Conservation (phyloP, 1,140 invertebrate genomes). For the Calosoma granatense region DNA sequence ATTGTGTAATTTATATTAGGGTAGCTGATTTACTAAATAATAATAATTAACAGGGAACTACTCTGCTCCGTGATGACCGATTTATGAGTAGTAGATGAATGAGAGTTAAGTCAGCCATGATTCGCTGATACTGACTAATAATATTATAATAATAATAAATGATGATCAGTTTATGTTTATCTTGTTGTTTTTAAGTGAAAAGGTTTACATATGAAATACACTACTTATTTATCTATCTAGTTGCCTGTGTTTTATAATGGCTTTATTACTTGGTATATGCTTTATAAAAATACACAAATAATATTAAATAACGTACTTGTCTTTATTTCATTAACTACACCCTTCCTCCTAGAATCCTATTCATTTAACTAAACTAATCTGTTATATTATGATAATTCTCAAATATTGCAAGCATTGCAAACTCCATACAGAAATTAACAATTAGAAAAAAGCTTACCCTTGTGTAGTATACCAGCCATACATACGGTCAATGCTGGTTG, state of each 20-base stretch:
- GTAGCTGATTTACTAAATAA: neutral
- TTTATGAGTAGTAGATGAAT: neutral
- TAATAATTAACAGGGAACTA: neutral
- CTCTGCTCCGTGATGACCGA: neutral
- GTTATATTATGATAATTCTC: no score
- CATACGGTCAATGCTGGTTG: no score
- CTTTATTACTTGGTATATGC: conserved; percentile 9
- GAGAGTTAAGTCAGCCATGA: neutral
- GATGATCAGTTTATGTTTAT: neutral
- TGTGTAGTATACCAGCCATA: no score
- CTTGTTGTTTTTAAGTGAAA: neutral
- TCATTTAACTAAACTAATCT: no score
- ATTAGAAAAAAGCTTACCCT: no score
- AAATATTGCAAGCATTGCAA: no score
- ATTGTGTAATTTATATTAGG: neutral
- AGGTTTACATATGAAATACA: conserved; percentile 3
- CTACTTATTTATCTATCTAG: neutral
- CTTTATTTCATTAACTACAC: no score
- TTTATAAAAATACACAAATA: conserved; percentile 9
- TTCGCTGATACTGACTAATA: no score
- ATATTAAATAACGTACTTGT: neutral
- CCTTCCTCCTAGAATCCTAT: no score
- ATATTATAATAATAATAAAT: no score
- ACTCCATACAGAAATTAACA: no score
- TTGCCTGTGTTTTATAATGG: conserved; percentile 5